Conservation (phyloP, 1,140 invertebrate genomes). For the Polypedilum vanderplanki region DNA sequence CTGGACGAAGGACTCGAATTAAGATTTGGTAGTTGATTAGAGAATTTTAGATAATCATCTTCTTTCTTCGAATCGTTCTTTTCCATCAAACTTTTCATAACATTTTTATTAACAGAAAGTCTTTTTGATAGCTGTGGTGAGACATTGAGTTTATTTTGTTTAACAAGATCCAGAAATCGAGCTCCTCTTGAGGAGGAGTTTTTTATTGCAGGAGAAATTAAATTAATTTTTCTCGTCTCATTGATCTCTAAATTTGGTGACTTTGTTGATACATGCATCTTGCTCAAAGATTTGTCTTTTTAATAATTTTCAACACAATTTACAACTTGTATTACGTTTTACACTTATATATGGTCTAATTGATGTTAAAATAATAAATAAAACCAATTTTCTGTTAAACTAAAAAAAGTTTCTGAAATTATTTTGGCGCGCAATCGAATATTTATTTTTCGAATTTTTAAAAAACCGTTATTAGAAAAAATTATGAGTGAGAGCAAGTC, state of each 20-base stretch:
- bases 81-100: neutral
- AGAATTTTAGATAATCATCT: neutral
- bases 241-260: neutral
- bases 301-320: too few species aligned
- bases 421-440: too few species aligned
- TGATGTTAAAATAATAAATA: too few species aligned
- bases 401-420: too few species aligned
- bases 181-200: slow-evolving; percentile 18
- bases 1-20: neutral
- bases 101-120: neutral
- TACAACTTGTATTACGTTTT: too few species aligned
- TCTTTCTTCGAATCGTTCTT: neutral
- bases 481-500: too few species aligned
- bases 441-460: too few species aligned
- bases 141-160: neutral
- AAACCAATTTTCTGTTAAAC: too few species aligned
- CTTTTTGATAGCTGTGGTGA: slow-evolving; percentile 8
- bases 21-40: neutral
- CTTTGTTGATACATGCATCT: slow-evolving; percentile 15
- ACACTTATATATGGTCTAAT: too few species aligned
- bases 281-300: slow-evolving; percentile 26
- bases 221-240: neutral
- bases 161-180: neutral
- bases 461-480: too few species aligned
- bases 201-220: neutral